phyloP scores from a whole-genome alignment of 2,113 vertebrate genomes.

The Donacobius atricapilla region DNA sequence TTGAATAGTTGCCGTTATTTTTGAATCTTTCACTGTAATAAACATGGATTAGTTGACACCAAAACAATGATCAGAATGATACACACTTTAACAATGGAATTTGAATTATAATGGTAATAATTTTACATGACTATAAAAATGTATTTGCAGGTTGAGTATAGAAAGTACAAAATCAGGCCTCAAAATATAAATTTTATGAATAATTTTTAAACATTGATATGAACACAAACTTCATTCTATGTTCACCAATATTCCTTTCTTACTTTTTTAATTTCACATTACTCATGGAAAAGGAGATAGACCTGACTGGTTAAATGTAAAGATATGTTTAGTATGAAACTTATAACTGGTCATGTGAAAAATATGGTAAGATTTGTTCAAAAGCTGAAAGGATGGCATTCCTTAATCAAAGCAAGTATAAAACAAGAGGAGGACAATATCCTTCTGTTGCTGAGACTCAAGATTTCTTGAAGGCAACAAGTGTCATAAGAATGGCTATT shows the following conservation, averaged over 20 bases:
- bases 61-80: neutral
- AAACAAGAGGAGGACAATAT: neutral
- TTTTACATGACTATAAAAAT: neutral
- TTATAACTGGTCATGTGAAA: neutral
- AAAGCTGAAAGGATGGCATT: neutral
- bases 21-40: neutral
- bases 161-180: neutral
- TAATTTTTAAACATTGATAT: neutral
- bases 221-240: neutral
- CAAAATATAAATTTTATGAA: neutral
- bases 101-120: neutral
- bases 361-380: neutral
- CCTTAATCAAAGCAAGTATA: neutral
- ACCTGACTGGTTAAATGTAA: neutral
- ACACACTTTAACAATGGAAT: neutral
- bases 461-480: neutral
- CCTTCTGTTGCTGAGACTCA: neutral
- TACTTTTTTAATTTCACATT: neutral
- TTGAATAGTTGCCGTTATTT: neutral
- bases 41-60: neutral
- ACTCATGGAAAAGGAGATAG: neutral
- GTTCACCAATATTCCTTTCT: neutral
- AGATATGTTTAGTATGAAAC: neutral
- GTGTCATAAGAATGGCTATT: neutral
- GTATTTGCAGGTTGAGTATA: neutral